phyloP scores from a whole-genome alignment of 2,113 vertebrate genomes.

The Haemorhous mexicanus region DNA sequence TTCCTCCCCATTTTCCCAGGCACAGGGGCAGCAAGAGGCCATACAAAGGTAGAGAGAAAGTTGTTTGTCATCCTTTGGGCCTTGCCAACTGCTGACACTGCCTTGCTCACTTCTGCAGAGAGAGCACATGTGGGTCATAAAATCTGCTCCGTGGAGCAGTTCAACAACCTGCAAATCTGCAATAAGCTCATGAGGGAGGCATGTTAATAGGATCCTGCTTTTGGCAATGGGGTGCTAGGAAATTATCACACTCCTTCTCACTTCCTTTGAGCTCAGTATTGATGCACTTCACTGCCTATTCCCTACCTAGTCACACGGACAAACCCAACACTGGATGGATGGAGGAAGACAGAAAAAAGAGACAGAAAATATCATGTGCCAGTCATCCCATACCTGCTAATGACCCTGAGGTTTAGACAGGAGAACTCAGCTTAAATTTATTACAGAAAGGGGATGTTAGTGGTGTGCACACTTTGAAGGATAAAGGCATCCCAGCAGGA shows the following conservation, averaged over 20 bases:
- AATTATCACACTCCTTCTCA: neutral
- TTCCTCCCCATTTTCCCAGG: neutral
- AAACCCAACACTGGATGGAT: neutral
- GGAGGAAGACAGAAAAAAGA: neutral
- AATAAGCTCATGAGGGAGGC: neutral
- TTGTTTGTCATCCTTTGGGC: neutral
- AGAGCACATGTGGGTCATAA: neutral
- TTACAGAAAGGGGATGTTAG: conserved; percentile 48
- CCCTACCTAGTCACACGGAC: neutral
- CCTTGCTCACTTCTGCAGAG: neutral
- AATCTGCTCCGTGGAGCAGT: neutral
- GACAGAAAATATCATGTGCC: neutral
- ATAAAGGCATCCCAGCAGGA: conserved; percentile 50
- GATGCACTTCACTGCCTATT: neutral
- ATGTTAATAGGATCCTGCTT: neutral
- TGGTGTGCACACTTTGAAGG: conserved; percentile 25
- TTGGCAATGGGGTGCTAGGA: neutral
- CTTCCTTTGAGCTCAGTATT: neutral
- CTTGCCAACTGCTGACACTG: neutral
- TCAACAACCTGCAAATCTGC: neutral
- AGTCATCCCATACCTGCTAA: conserved; percentile 17
- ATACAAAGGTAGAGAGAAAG: neutral
- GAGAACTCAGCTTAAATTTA: conserved; percentile 43
- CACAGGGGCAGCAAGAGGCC: neutral
- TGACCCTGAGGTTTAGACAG: conserved; percentile 51